Percentiles rank a stretch among this genome's conserved stretches.
phyloP scores from a whole-genome alignment of 2,113 vertebrate species.

The Ploceus nigricollis region DNA sequence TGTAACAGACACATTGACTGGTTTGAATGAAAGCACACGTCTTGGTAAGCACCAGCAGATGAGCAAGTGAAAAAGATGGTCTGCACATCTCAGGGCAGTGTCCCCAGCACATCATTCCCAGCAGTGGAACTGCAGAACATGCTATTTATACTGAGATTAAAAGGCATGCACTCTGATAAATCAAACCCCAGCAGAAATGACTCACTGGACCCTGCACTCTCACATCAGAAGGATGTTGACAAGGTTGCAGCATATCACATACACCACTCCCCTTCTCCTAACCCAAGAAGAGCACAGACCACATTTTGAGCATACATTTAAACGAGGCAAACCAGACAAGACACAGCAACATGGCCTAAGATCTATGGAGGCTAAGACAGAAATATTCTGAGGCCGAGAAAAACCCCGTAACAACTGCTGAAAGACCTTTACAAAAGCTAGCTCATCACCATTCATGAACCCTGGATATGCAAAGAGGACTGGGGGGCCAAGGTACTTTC shows the following conservation, averaged over 20 bases:
- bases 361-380: background rate
- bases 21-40: background rate
- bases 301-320: background rate
- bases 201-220: background rate
- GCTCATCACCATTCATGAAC: background rate
- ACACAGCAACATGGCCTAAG: background rate
- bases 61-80: background rate
- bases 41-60: background rate
- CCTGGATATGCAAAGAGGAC: fast-evolving
- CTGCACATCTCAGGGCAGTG: background rate
- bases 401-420: fast-evolving
- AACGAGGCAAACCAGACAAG: background rate
- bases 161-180: background rate
- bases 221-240: background rate
- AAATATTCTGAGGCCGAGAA: background rate
- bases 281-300: background rate
- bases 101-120: background rate
- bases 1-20: background rate
- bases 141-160: background rate
- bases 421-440: background rate
- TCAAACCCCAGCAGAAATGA: background rate
- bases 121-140: background rate
- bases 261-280: background rate
- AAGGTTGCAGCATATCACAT: background rate
- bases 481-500: background rate